A percentile compares a stretch with the other conserved stretches of the same genome.
phyloP scores from a whole-genome alignment of 2,113 vertebrate species.

The Strigops habroptila region DNA sequence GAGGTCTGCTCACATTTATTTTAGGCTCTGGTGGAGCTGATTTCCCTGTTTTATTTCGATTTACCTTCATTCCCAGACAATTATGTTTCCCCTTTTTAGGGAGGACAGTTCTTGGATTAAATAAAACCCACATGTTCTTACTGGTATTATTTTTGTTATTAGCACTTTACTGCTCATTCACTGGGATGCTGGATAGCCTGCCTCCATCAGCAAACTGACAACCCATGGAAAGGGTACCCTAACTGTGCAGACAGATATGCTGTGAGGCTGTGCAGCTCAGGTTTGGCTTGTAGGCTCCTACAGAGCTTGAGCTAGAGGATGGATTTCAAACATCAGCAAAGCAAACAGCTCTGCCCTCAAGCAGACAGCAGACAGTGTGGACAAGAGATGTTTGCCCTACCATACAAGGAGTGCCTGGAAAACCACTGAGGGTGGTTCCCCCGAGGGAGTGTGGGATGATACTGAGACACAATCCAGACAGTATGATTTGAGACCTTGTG shows the following conservation, averaged over 20 bases:
- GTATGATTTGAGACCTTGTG: not conserved
- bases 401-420: not conserved
- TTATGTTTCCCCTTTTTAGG: not conserved
- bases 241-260: accelerated
- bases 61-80: not conserved
- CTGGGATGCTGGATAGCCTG: not conserved
- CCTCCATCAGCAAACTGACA: not conserved
- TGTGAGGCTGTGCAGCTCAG: not conserved
- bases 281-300: not conserved
- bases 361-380: not conserved
- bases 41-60: constrained; percentile 7
- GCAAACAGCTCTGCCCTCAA: not conserved
- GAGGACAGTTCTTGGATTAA: not conserved
- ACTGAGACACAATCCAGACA: too few species aligned
- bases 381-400: not conserved
- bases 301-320: not conserved
- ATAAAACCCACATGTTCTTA: not conserved
- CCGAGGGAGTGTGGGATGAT: not conserved
- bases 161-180: not conserved
- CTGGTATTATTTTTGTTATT: not conserved
- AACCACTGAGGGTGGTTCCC: not conserved
- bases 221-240: not conserved
- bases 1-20: constrained; percentile 18
- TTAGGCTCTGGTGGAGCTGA: not conserved
- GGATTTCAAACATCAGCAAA: not conserved